phyloP scores from a whole-genome alignment of 2,797 vertebrate genomes.

The Taenioides sp. region DNA sequence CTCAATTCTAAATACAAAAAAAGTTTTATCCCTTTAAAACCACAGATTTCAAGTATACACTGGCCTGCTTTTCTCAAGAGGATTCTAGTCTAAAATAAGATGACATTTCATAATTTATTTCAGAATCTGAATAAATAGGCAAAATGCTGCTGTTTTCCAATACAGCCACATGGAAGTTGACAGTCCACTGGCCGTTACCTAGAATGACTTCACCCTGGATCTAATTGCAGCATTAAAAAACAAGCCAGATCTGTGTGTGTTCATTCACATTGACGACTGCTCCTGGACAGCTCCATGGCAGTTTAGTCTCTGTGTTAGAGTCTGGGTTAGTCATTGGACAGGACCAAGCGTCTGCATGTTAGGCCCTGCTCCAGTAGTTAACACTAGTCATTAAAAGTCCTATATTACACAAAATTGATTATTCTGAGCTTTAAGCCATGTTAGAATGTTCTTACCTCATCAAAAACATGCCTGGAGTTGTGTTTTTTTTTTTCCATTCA shows the following conservation, averaged over 20 bases:
- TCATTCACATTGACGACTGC: slow-evolving; percentile 26
- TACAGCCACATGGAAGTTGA: not conserved
- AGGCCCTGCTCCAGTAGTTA: slow-evolving; percentile 14
- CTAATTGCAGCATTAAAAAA: slow-evolving; percentile 4
- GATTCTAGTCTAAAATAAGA: not conserved
- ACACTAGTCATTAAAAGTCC: not conserved
- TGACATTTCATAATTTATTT: not conserved
- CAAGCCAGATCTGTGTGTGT: slow-evolving; percentile 1
- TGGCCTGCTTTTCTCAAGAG: not conserved
- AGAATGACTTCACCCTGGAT: slow-evolving; percentile 21
- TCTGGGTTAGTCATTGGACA: slow-evolving; percentile 23
- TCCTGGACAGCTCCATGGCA: slow-evolving; percentile 25
- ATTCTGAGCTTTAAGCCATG: no score
- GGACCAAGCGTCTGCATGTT: not conserved
- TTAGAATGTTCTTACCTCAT: no score
- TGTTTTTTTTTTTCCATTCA: no score
- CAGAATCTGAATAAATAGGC: not conserved
- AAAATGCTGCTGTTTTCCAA: not conserved
- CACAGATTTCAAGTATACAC: no score
- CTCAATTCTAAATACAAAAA: no score
- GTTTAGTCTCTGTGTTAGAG: slow-evolving; percentile 3
- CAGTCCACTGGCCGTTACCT: slow-evolving; percentile 19
- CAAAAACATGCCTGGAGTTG: no score
- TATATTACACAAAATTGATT: no score
- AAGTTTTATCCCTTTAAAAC: no score